These are phyloP conservation scores for Enteromius thamalakanensis DNA, from an alignment of 2,797 vertebrate genomes.

Conservation along the genomic window DNA sequence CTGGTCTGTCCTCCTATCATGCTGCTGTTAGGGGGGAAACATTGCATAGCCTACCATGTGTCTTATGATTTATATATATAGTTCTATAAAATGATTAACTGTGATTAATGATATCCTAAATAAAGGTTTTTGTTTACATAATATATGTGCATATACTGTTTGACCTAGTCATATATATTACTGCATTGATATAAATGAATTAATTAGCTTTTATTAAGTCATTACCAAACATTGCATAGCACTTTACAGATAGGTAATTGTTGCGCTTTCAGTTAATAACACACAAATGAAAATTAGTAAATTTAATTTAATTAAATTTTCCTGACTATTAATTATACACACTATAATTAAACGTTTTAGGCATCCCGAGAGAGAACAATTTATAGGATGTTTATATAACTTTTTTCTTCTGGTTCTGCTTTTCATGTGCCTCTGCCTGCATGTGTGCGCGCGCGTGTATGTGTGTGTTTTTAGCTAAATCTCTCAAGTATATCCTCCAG, in stretches of 20 bases:
- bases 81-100: too few species aligned
- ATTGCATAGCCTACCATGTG: background rate
- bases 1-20: background rate
- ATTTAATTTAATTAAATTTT: background rate
- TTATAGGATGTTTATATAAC: background rate
- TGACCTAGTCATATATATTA: too few species aligned
- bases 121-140: too few species aligned
- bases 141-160: too few species aligned
- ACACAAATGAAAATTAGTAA: background rate
- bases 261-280: background rate
- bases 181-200: too few species aligned
- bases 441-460: background rate
- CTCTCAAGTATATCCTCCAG: conserved; percentile 58
- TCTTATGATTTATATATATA: background rate
- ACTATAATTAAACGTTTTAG: background rate
- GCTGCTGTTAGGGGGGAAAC: background rate
- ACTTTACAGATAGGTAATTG: background rate
- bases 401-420: background rate
- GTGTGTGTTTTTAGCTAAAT: conserved; percentile 32
- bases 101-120: too few species aligned
- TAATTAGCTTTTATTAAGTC: background rate
- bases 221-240: background rate
- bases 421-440: background rate
- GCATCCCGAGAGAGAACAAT: background rate
- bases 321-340: background rate